Evolutionary conservation across 2,113 vertebrate genomes (phyloP).

Genomic region (Notiomystis cincta): DNA sequence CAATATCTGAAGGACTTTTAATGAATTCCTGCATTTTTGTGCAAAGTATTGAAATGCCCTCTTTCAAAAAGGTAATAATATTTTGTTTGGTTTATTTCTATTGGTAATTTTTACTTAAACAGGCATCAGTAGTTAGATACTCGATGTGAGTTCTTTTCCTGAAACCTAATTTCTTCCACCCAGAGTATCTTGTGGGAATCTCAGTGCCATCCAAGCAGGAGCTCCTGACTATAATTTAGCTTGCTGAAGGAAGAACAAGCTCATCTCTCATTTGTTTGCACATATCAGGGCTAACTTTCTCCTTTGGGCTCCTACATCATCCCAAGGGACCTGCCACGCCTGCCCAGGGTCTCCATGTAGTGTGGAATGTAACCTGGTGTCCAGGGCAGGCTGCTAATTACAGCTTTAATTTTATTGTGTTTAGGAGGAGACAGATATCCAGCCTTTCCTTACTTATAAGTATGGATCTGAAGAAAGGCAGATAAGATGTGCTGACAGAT

Average conservation of each 20-base stretch:
- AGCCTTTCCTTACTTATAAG: constrained; percentile 62
- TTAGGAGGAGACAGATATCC: constrained; percentile 74
- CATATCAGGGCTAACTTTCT: not conserved
- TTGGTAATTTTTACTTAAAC: not conserved
- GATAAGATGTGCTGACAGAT: constrained; percentile 73
- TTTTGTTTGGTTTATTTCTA: not conserved
- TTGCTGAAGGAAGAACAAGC: not conserved
- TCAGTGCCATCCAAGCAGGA: not conserved
- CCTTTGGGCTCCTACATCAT: not conserved
- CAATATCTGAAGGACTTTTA: not conserved
- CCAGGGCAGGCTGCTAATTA: constrained; percentile 67
- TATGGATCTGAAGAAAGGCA: constrained; percentile 71
- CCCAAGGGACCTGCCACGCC: constrained; percentile 27
- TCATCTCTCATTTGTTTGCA: not conserved
- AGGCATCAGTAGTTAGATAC: not conserved
- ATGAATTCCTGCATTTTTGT: not conserved
- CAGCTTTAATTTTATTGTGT: constrained; percentile 74
- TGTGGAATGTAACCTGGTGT: constrained; percentile 39
- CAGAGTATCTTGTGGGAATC: not conserved
- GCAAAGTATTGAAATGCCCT: not conserved
- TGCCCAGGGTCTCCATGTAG: not conserved
- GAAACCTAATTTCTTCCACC: not conserved
- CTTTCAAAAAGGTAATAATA: not conserved
- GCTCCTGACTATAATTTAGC: not conserved
- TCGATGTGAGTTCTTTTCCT: not conserved